Base-by-base conservation (phyloP, 2,888 invertebrate genomes). In the Tenthredo amoena region DNA sequence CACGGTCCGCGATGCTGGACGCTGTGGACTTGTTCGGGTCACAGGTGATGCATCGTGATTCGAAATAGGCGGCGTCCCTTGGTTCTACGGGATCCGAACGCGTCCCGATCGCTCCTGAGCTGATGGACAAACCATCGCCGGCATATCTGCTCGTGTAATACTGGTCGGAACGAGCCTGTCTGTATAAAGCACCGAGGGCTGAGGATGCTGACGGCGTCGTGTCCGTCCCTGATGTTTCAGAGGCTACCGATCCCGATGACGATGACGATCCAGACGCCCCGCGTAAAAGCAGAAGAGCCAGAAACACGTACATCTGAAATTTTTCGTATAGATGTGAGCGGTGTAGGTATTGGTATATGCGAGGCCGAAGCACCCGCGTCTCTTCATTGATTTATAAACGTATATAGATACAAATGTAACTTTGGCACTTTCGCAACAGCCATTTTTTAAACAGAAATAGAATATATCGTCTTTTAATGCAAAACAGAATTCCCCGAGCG, bases 41-140 rank as follows among this genome's bases (percentile, higher is more conserved):
- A 87, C 92, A 92, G 87, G 92, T 92, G 89, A 92, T 91, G 88
- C 92, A 92, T 79, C 92, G 90, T 83, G 91, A 90, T 88, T 92
- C 91, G 87, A 89, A 92, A 88, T 92, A 92, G 83, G 91, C 90
- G 72, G 91, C 90, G 85, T 92, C 92, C 31, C 91, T 88, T 77
- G 90, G 91, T 84, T 91, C 91, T 68, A 89, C 86, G n/a, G 90
- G 88, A 58, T 90, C 90, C 68, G 89, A 87, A 47, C 90, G 89
- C 85, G 88, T 85, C 68, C 89, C 88, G 86, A 89, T 88, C 83
- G 90, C 87, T 79, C 89, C 88, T 85, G 90, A 89, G 87, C 89
- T 89, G 87, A 89, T 87, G 15, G 90, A 87, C 85, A 88, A 88
- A 86, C 88, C 88, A 84, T 90, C 92, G 72, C 89, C 88, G 72